Evolutionary conservation across 2,113 vertebrate species (phyloP).

Genomic region (Artemisiospiza belli): DNA sequence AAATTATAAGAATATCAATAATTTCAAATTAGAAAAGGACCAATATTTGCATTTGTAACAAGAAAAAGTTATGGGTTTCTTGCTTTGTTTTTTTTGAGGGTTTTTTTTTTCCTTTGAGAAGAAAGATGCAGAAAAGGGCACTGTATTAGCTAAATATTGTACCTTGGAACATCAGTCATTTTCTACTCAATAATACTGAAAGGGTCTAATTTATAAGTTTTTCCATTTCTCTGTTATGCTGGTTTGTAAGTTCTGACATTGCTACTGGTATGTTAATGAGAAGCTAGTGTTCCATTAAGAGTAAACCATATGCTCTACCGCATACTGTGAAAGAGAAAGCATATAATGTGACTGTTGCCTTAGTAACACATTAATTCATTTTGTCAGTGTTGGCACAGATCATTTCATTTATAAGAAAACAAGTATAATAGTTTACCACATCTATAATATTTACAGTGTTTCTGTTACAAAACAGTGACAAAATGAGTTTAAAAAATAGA

Average conservation of each 20-base stretch:
- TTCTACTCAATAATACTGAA: constrained; percentile 79
- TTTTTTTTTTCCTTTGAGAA: constrained; percentile 8
- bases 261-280: constrained; percentile 89
- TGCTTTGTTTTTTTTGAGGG: not conserved
- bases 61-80: constrained; percentile 39
- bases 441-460: constrained; percentile 91
- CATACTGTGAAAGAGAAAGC: constrained; percentile 88
- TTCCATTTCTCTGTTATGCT: constrained; percentile 79
- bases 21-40: constrained; percentile 51
- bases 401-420: constrained; percentile 90
- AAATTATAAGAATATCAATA: constrained; percentile 55
- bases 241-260: constrained; percentile 86
- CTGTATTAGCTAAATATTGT: constrained; percentile 80
- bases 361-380: constrained; percentile 94
- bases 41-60: constrained; percentile 73
- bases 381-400: constrained; percentile 89
- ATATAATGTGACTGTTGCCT: constrained; percentile 95
- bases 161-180: constrained; percentile 82
- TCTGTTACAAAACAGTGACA: constrained; percentile 93
- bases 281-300: constrained; percentile 86
- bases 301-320: constrained; percentile 87
- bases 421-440: constrained; percentile 93
- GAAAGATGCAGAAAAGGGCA: constrained; percentile 77
- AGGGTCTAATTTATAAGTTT: constrained; percentile 84
- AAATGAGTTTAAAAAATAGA: constrained; percentile 85